Conservation (phyloP, 2,888 invertebrate species). For the Helicoverpa assulta region DNA sequence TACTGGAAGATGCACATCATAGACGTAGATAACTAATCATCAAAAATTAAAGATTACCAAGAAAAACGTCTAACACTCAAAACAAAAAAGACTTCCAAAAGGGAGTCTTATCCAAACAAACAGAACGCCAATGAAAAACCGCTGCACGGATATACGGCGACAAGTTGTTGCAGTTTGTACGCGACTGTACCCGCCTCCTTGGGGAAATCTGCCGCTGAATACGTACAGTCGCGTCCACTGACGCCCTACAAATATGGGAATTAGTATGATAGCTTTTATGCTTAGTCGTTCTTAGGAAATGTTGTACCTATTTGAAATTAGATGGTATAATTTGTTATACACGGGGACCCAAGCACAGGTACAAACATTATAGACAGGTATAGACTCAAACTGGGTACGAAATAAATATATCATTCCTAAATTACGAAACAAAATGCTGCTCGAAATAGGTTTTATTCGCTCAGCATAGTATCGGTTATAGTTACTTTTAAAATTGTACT, state of each 20-base stretch:
- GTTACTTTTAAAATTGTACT: too few species aligned
- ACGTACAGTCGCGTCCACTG: slow-evolving; percentile 57
- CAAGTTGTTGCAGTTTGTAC: slow-evolving; percentile 65
- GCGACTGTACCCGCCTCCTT: slow-evolving; percentile 52
- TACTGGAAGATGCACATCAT: too few species aligned
- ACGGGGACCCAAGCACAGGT: too few species aligned
- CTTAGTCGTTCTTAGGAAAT: slow-evolving; percentile 23
- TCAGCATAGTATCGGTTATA: too few species aligned
- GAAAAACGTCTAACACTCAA: slow-evolving; percentile 1
- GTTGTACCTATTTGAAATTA: background rate
- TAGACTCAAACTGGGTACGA: too few species aligned
- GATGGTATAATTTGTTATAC: background rate
- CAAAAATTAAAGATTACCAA: background rate
- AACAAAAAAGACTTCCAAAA: slow-evolving; percentile 44
- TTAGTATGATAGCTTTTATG: slow-evolving; percentile 51
- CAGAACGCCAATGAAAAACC: slow-evolving; percentile 34
- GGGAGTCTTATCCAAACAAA: slow-evolving; percentile 40
- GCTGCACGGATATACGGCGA: slow-evolving; percentile 53
- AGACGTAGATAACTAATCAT: too few species aligned
- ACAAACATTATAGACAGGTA: too few species aligned
- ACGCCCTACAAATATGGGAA: slow-evolving; percentile 57
- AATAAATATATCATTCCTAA: too few species aligned
- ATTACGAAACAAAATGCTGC: too few species aligned
- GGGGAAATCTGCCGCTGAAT: slow-evolving; percentile 62
- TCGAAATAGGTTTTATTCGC: too few species aligned